Evolutionary conservation across 2,113 vertebrate genomes (phyloP).

Genomic region (Chiloscyllium plagiosum): DNA sequence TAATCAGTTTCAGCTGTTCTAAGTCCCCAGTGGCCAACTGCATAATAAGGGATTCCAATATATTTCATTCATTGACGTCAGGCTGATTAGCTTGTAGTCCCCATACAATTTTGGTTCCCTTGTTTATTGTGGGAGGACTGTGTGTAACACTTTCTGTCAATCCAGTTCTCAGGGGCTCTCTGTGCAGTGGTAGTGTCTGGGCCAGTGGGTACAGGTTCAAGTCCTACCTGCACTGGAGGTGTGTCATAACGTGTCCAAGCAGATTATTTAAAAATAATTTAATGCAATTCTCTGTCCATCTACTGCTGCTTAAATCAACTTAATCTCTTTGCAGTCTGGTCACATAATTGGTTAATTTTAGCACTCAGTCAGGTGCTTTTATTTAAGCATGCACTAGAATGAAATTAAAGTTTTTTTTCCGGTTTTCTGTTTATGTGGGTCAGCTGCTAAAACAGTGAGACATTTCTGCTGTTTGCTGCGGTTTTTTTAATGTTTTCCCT

Average conservation of each 20-base stretch:
- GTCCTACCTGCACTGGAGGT: too few species aligned
- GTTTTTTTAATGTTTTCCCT: not conserved
- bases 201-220: too few species aligned
- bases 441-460: not conserved
- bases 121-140: not conserved
- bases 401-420: not conserved
- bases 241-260: too few species aligned
- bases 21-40: too few species aligned
- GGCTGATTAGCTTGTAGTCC: not conserved
- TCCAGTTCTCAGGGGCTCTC: not conserved
- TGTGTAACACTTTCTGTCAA: not conserved
- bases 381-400: not conserved
- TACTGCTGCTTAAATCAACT: not conserved
- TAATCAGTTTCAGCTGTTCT: too few species aligned
- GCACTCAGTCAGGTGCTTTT: not conserved
- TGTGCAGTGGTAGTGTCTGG: too few species aligned
- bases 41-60: not conserved
- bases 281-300: not conserved
- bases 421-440: not conserved
- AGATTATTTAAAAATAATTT: too few species aligned
- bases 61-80: not conserved
- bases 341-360: not conserved
- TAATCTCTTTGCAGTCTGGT: not conserved
- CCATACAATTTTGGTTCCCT: not conserved
- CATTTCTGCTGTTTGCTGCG: not conserved